Conservation (phyloP, 2,888 invertebrate genomes). For the Tipula vernalis region DNA sequence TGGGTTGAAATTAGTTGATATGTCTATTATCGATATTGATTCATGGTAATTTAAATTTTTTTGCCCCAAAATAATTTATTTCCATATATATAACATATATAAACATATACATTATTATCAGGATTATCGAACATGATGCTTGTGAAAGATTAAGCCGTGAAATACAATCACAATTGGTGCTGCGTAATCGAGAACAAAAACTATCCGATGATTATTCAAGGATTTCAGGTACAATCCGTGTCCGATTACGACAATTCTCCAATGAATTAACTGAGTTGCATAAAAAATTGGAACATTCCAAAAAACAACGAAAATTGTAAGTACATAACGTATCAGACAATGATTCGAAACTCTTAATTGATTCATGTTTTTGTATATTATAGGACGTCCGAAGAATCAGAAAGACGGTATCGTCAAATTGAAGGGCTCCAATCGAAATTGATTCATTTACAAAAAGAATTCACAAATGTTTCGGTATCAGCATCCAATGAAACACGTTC, state of each 20-base stretch:
- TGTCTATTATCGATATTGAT: constrained; percentile 34
- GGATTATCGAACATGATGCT: constrained; percentile 51
- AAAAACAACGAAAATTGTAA: constrained; percentile 27
- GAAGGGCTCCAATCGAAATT: constrained; percentile 47
- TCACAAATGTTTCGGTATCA: constrained; percentile 18
- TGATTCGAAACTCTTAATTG: neutral
- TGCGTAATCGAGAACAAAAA: constrained; percentile 40
- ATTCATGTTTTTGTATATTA: constrained; percentile 12
- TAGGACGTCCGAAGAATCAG: constrained; percentile 49
- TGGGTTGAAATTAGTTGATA: constrained; percentile 15
- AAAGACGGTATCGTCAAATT: constrained; percentile 45
- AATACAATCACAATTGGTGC: constrained; percentile 46
- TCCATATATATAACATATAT: neutral
- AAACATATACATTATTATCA: constrained; percentile 21
- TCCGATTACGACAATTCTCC: constrained; percentile 48
- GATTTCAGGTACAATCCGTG: constrained; percentile 44
- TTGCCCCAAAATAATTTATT: neutral
- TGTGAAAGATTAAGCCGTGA: constrained; percentile 50
- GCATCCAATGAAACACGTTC: constrained; percentile 20
- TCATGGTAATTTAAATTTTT: constrained; percentile 24
- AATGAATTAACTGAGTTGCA: constrained; percentile 46
- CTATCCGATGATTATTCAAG: constrained; percentile 43
- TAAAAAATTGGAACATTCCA: constrained; percentile 40
- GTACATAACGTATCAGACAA: constrained; percentile 14
- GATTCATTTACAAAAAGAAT: constrained; percentile 42